These are phyloP conservation scores for Nannoperca obscura DNA, from an alignment of 2,797 vertebrate genomes.

Conservation along the genomic window DNA sequence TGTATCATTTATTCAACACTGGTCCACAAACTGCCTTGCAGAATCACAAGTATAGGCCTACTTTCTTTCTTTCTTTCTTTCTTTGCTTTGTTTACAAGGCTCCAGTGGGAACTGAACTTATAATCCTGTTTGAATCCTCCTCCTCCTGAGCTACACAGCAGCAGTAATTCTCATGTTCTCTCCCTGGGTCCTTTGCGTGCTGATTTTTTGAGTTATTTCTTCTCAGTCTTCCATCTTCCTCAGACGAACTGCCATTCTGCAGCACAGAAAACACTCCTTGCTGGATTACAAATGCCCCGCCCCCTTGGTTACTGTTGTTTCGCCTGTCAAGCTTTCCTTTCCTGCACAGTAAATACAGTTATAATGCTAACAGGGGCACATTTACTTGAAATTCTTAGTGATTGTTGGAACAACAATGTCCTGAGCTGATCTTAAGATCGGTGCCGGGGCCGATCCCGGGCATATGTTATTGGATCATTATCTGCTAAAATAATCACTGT, in stretches of 20 bases:
- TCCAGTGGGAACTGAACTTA: slow-evolving; percentile 20
- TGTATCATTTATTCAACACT: slow-evolving; percentile 42
- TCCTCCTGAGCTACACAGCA: slow-evolving; percentile 37
- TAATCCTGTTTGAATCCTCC: slow-evolving; percentile 49
- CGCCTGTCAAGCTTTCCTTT: slow-evolving; percentile 49
- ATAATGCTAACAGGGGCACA: background rate
- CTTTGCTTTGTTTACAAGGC: background rate
- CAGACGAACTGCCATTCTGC: slow-evolving; percentile 13
- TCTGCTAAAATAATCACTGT: background rate
- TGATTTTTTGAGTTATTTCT: slow-evolving; percentile 19
- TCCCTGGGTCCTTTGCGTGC: slow-evolving; percentile 12
- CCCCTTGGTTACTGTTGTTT: slow-evolving; percentile 1
- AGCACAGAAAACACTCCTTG: background rate
- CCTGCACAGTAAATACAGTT: background rate
- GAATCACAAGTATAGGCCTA: slow-evolving; percentile 25
- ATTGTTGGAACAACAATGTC: background rate
- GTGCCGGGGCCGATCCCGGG: no score
- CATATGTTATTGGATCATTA: background rate
- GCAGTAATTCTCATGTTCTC: slow-evolving; percentile 34
- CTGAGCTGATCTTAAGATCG: background rate
- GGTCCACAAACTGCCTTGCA: background rate
- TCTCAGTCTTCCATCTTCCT: slow-evolving; percentile 15
- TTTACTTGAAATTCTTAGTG: background rate
- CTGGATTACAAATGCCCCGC: background rate
- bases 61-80: slow-evolving; percentile 1